Base-by-base conservation (phyloP, 1,140 invertebrate species). In the Nixonia krombeini region DNA sequence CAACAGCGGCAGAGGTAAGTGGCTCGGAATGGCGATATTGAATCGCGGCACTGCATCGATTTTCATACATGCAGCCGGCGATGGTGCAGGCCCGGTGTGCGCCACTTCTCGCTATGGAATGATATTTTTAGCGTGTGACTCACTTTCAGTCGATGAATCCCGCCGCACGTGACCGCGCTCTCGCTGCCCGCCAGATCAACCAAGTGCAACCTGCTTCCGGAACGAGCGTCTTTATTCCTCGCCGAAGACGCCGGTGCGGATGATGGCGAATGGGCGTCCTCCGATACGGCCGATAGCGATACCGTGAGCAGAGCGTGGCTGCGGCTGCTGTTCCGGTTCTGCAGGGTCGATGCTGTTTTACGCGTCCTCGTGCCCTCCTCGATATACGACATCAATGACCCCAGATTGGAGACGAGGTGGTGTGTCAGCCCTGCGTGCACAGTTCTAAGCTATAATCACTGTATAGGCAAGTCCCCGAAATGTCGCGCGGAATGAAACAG, bases 101-200 rank as follows among this genome's bases (percentile, higher is more conserved):
- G n/a, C n/a, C 16, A 37, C 18, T 9, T 40, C 37, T 40, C 37
- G n/a, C 40, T 25, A 21, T 42, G 40, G n/a, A 18, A 23, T 42
- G 40, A 42, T 42, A 42, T 42, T 42, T 42, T 42, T 42, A 42
- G 40, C 23, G 25, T 25, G 25, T 75, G 74, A 78, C 77, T 78
- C 70, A 79, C 78, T 67, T 80, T 80, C 38, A 80, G 71, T 53
- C 78, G 77, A 76, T 80, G 75, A 68, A 80, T 65, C 25, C 78
- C 78, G 50, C 71, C 58, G 59, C 78, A 78, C 41, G 73, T 79
- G 66, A 74, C 74, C 38, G 78, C 77, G 53, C 73, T 80, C 53
- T 80, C 78, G 57, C 78, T 80, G 37, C 78, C 78, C 52, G 78
- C 78, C 64, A 80, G 70, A 65, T 80, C 78, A 64, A 80, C 78